Conservation (phyloP, 2,113 vertebrate species). For the Crocuta crocuta region DNA sequence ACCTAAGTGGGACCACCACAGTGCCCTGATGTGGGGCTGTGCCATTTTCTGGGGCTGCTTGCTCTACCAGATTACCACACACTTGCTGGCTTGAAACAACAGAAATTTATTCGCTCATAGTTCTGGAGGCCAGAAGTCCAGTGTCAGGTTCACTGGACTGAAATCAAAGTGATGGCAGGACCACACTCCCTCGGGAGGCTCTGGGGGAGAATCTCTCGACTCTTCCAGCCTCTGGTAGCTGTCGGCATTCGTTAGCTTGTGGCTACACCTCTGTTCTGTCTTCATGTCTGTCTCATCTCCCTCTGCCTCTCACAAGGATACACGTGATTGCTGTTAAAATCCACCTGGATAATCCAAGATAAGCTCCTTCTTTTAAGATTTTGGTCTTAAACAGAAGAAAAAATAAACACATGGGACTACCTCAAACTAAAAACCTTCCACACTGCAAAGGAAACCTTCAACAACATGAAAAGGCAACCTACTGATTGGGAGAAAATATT, state of each 20-base stretch:
- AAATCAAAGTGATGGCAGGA: background rate
- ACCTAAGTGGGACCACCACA: background rate
- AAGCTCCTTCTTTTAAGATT: background rate
- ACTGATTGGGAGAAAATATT: background rate
- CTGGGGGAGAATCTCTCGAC: background rate
- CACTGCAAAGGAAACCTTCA: background rate
- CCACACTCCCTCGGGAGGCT: background rate
- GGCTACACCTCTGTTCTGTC: background rate
- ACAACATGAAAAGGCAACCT: background rate
- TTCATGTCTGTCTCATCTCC: background rate
- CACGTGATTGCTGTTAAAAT: background rate
- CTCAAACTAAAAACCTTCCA: background rate
- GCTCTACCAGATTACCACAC: background rate
- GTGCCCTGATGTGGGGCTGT: background rate
- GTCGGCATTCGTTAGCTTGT: background rate
- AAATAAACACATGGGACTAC: background rate
- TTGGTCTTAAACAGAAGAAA: background rate
- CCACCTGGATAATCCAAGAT: background rate
- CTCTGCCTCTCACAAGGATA: background rate
- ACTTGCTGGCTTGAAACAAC: background rate
- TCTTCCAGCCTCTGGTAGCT: background rate
- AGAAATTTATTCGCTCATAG: background rate
- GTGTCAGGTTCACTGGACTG: background rate
- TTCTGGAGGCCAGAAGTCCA: background rate
- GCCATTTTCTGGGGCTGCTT: background rate